phyloP scores from a whole-genome alignment of 2,113 vertebrate species.

The Opisthocomus hoazin region DNA sequence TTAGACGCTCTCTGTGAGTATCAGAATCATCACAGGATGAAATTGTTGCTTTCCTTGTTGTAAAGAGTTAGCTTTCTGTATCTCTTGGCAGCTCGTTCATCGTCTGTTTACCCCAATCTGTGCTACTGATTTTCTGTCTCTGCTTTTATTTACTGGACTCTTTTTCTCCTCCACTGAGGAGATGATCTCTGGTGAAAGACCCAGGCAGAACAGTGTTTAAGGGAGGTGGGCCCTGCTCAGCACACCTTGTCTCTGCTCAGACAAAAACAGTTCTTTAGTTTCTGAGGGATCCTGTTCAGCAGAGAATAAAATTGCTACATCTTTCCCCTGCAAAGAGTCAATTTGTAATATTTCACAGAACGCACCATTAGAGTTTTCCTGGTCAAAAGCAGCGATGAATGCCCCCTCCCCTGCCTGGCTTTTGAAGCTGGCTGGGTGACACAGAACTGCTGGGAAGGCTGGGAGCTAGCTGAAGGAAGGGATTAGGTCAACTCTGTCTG shows the following conservation, averaged over 20 bases:
- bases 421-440: not conserved
- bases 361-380: not conserved
- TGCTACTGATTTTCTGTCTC: not conserved
- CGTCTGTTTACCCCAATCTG: not conserved
- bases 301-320: not conserved
- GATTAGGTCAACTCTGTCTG: not conserved
- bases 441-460: not conserved
- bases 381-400: not conserved
- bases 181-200: not conserved
- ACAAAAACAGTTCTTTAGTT: not conserved
- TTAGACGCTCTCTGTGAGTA: not conserved
- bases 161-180: not conserved
- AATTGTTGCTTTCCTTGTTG: not conserved
- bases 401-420: not conserved
- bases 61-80: not conserved
- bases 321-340: not conserved
- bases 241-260: not conserved
- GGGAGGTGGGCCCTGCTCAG: not conserved
- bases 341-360: not conserved
- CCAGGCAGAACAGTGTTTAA: not conserved
- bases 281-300: not conserved
- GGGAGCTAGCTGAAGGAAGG: not conserved
- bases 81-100: not conserved
- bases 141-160: not conserved
- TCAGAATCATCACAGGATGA: not conserved